Evolutionary conservation across 2,888 invertebrate species (phyloP), one percentile per base, ranked within the genome.

Genomic region (Pimpla rufipes): DNA sequence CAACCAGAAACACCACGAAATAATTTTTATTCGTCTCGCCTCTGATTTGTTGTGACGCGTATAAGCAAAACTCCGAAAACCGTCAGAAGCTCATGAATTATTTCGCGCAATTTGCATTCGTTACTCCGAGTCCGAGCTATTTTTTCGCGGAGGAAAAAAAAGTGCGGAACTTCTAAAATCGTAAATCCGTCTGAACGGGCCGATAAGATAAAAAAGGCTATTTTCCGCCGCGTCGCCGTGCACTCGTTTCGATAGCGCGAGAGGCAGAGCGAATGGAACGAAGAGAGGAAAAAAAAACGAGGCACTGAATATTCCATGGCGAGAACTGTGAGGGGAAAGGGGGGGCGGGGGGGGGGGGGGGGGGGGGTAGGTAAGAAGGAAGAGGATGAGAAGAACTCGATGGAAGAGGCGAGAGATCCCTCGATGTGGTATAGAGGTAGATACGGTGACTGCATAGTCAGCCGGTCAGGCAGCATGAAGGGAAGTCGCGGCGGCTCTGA

Each of bases 401-500:
- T n/a, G 42, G 57, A 79, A 81, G 68, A 68, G 16, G 68, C 35
- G 8, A 35, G 71, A 18, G 13, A 35, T 18, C 4, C 47, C 78
- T 42, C 66, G 83, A 70, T 82, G 81, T 67, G 75, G 23, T 35
- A 35, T 50, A 74, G 74, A 62, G n/a, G 42, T 13, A 11, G 42
- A 42, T 59, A 35, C 55, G 57, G 71, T 18, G 57, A 71, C 42
- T 42, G 71, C 71, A 57, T 21, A 73, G 45, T 23, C n/a, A 29
- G 42, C 40, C 45, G 66, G 74, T 74, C 67, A 57, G 70, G 66
- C 23, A 37, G 57, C 42, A 16, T 45, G 70, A 85, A 76, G 78
- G 85, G 81, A 84, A 85, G 84, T 81, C 68, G 76, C 71, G 71
- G 76, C 42, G 80, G 71, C 73, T 81, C 77, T 85, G 86, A 86